Evolutionary conservation across 2,797 vertebrate genomes (phyloP), one percentile per base, ranked within the genome.

Genomic region (Otus scops): DNA sequence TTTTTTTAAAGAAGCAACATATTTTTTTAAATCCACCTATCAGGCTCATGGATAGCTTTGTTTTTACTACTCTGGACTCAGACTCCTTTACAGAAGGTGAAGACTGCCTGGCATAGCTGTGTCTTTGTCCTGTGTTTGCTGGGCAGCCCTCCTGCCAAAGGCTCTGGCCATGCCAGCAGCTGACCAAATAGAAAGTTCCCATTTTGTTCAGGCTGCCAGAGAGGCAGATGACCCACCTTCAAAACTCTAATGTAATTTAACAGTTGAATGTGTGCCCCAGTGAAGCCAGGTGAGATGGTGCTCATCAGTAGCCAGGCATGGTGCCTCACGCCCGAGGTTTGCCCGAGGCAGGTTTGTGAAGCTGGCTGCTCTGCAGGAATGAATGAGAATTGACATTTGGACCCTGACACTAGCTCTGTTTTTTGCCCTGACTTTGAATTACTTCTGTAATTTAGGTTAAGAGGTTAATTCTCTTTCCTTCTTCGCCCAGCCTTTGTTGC

Each of bases 321-420:
- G 48, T 22, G 36, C 64, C 34, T 56, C 3, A 1, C 0, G 5
- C 19, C 24, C 0, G 4, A 11, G 26, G 34, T 8, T 41, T 50
- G 36, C 7, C 1, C 38, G 38, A 4, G 39, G 34, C 27, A 47
- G 56, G n/a, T 56, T 21, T 41, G 21, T 19, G 43, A 19, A 48
- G 27, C 32, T 10, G 27, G 24, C 38, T 27, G 45, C n/a, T 53
- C 34, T 39, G 30, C 30, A 39, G 47, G 39, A 41, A 41, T 3
- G 47, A 48, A 41, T 3, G 18, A 8, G 22, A 34, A 10, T 4
- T 45, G 45, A 18, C 5, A 13, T 34, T 65, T 38, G 20, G 14
- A 26, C 59, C 18, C 13, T 39, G 41, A 43, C 3, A 6, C 19
- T n/a, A 56, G 30, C 43, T 36, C 36, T 75, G 36, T 3, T 16